These are phyloP conservation scores for Actinostola sp. DNA, from an alignment of 92 coral and sea anemone genomes.

Conservation along the genomic window DNA sequence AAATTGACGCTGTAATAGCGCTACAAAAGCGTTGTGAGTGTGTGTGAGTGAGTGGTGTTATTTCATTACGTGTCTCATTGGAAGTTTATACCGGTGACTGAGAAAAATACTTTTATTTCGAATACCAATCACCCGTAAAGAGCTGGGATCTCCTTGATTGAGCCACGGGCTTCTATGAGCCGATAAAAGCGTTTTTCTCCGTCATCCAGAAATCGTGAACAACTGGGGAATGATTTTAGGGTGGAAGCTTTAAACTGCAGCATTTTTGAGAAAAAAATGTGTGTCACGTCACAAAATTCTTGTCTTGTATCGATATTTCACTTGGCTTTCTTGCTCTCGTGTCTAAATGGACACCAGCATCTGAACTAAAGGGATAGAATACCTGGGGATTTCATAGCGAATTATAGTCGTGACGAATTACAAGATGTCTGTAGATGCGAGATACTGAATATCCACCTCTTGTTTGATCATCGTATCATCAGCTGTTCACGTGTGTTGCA, in stretches of 20 bases:
- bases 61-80: conserved; percentile 33
- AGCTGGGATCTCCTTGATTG: neutral
- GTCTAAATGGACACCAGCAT: too few relatives aligned
- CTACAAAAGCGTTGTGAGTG: neutral
- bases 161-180: neutral
- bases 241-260: neutral
- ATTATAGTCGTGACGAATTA: too few relatives aligned
- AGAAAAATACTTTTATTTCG: neutral
- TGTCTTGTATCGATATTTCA: too few relatives aligned
- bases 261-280: too few relatives aligned
- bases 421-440: neutral
- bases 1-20: neutral
- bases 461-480: too few relatives aligned
- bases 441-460: neutral
- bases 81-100: conserved; percentile 13
- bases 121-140: neutral
- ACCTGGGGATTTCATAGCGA: too few relatives aligned
- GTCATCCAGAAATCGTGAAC: neutral
- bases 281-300: conserved; percentile 32
- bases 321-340: too few relatives aligned
- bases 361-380: too few relatives aligned
- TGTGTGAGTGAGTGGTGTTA: conserved; percentile 9
- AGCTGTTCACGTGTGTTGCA: neutral
- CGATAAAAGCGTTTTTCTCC: neutral
- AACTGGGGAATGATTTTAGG: neutral